Base-by-base conservation (phyloP, 2,797 vertebrate genomes). In the Galaxias olidus region DNA sequence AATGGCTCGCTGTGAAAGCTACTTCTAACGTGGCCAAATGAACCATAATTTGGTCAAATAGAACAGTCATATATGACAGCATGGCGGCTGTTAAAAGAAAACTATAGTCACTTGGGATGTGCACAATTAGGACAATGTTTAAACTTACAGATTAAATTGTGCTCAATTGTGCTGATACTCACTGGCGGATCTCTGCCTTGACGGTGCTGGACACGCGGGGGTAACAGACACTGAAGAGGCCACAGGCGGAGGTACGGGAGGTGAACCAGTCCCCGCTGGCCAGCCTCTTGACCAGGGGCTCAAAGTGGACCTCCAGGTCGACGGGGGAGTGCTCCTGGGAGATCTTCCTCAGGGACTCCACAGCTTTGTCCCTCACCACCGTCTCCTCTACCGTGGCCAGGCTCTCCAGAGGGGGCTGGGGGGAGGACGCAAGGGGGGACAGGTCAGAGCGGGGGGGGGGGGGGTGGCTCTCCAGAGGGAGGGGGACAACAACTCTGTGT, bases 261-360 rank as follows among this genome's bases (percentile, higher is more conserved):
- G 94, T 95, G 84, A 95, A 95, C 94, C 94, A 95, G 88, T 95
- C 94, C 53, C 94, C 94, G 43, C 93, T 93, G 66, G 94, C 93
- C 78, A 95, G 80, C 1, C 94, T 87, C 79, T 95, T 95, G 58
- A 95, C 93, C 86, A 95, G 79, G 41, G 94, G 94, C 78, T 94
- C 94, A 78, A 95, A 95, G 70, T 95, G 94, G 69, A 94, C 94
- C 80, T 95, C 94, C 72, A 95, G 88, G 85, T 95, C 94, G 68
- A 93, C 93, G 44, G 94, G 92, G 61, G 92, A 94, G 79, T 95
- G 94, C 81, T 95, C 94, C 81, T 94, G 92, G 59, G 93, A 94
- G 80, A 95, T 94, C 79, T 94, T 94, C 8, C 94, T 86, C 84
- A 95, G 88, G 4, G 94, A 95, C 62, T 95, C 94, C 63, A 95